Base-by-base conservation (phyloP, 2,888 invertebrate species). In the Clepsis dumicolana region DNA sequence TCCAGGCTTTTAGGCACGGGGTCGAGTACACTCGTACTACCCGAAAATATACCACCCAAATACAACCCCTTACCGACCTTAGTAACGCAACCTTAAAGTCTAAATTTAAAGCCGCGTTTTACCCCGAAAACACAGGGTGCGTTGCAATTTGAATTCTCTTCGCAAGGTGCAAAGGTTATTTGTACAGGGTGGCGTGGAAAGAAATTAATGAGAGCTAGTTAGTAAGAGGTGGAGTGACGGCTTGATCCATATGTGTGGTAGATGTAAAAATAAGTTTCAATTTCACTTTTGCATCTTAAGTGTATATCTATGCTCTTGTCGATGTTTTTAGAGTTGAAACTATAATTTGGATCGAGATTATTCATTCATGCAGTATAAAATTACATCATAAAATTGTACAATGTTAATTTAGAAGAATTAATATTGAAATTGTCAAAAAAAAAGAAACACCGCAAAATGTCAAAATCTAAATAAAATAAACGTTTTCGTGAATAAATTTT, bases 11-110 rank as follows among this genome's bases (percentile, higher is more conserved):
- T 59, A 54, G 48, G 21, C 48, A 48, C 48, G 48, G 38, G 71
- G 69, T 71, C 73, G 68, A 63, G 70, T 70, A 54, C n/a, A 70
- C 48, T 48, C 21, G 10, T 48, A 10, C 48, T 48, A 21, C 21
- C 48, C 41, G 41, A 44, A 48, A 48, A 21, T 12, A 21, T 10
- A 48, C 48, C 48, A 10, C 1, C 12, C 12, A 35, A 10, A n/a
- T 2, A 10, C 35, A 48, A 24, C 8, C 12, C 48, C 0, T 48
- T 48, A 21, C 2, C 48, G 4, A 48, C 48, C 48, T 10, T 48
- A 48, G 2, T 12, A 12, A 8, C 21, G 3, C 4, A 48, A 12
- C 21, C 48, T 10, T 48, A 12, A 48, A 48, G 48, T 1, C 21
- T 10, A 12, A 18, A 48, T 21, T 48, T 48, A 2, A 44, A 8